Evolutionary conservation across 2,113 vertebrate genomes (phyloP), one percentile per base, ranked within the genome.

Genomic region (Henicopernis longicauda): DNA sequence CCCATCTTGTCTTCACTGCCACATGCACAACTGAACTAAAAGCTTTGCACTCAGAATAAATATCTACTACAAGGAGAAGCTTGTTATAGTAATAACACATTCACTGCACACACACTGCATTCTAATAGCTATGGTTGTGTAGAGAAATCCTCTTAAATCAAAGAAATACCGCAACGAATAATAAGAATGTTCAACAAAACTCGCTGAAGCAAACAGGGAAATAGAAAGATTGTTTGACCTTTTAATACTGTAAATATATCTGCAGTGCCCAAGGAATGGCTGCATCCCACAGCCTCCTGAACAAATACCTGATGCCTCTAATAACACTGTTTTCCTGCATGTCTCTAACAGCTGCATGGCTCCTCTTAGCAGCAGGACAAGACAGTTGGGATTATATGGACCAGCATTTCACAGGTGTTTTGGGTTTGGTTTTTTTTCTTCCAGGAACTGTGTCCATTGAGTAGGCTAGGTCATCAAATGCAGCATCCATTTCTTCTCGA

Each of bases 241-340:
- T 97, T 97, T 97, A 96, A 97, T 97, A 85, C 94, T 78, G 76
- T 97, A 96, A 97, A 95, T 92, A 94, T 52, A 93, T 83, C 93
- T 91, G 90, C 69, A 86, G 47, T 83, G 81, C 71, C 83, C 57
- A 88, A 91, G 77, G 92, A 96, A 94, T 29, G 44, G 81, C 70
- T 93, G 66, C 90, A 90, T 96, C 90, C 85, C 90, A 73, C 71
- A 94, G 90, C 57, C 82, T 94, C n/a, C 89, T 90, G 83, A 90
- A 77, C 90, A 96, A 95, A 97, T 83, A 89, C 57, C 66, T 77
- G 40, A 55, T 91, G 34, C 71, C 49, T 83, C 74, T 90, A 96
- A 96, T 90, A 97, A 70, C 52, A 86, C 27, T 0, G 0, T 79
- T 91, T 78, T 85, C 45, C 61, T 85, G 36, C 44, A 31, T 40